phyloP scores from a whole-genome alignment of 1,140 invertebrate species.

The Drosophila neocordata region DNA sequence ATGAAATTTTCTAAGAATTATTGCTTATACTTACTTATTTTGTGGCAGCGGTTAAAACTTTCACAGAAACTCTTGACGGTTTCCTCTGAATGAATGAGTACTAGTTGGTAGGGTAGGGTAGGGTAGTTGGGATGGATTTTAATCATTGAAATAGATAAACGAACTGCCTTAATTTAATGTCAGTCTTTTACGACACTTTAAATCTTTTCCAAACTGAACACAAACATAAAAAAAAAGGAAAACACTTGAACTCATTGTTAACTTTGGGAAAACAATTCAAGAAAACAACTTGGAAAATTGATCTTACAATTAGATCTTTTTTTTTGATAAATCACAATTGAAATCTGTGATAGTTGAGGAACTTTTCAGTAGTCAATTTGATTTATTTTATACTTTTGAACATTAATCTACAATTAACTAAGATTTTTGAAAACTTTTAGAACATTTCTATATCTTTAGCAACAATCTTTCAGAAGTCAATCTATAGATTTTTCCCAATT shows the following conservation, averaged over 20 bases:
- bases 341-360: background rate
- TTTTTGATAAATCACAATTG: background rate
- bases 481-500: too few relatives aligned
- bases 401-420: too few relatives aligned
- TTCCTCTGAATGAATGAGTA: slow-evolving; percentile 51
- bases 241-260: background rate
- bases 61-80: slow-evolving; percentile 40
- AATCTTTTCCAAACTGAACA: background rate
- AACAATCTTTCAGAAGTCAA: too few relatives aligned
- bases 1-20: slow-evolving; percentile 57
- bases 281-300: background rate
- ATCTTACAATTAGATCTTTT: background rate
- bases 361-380: background rate
- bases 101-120: background rate
- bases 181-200: slow-evolving; percentile 29
- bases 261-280: background rate
- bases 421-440: too few relatives aligned
- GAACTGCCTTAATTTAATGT: slow-evolving; percentile 34
- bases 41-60: slow-evolving; percentile 31
- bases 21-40: slow-evolving; percentile 39
- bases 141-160: slow-evolving; percentile 53
- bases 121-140: slow-evolving; percentile 29
- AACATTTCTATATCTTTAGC: too few relatives aligned
- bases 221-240: too few relatives aligned
- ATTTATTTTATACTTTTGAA: too few relatives aligned